Evolutionary conservation across 2,888 invertebrate species (phyloP).

Genomic region (Drosophila subquinaria): DNA sequence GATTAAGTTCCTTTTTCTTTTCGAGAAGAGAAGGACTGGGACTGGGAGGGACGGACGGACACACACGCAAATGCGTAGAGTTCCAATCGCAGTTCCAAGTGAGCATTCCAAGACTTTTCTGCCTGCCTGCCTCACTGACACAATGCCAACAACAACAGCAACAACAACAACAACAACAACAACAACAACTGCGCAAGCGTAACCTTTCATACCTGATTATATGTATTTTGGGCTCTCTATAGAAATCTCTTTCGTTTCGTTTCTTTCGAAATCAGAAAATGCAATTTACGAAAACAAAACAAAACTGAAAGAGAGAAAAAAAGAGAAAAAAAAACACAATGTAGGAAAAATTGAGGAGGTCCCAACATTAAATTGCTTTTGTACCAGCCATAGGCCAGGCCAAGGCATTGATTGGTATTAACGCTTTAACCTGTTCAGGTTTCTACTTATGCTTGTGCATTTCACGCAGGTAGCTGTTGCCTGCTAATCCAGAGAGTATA

Average conservation of each 20-base stretch:
- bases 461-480: constrained; percentile 4
- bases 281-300: constrained; percentile 73
- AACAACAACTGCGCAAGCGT: constrained; percentile 75
- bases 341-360: constrained; percentile 45
- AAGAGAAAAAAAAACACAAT: constrained; percentile 29
- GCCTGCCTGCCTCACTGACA: constrained; percentile 23
- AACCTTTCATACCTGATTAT: constrained; percentile 81
- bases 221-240: constrained; percentile 20
- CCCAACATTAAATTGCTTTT: constrained; percentile 61
- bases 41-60: neutral
- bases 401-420: constrained; percentile 79
- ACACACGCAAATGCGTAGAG: constrained; percentile 68
- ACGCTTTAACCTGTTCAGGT: constrained; percentile 72
- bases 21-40: constrained; percentile 18
- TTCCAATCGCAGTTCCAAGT: constrained; percentile 53
- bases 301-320: neutral
- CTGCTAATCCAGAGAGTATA: constrained; percentile 40
- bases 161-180: no score
- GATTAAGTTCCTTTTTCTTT: constrained; percentile 77
- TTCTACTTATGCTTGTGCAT: constrained; percentile 8
- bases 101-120: constrained; percentile 65
- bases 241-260: constrained; percentile 34
- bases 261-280: constrained; percentile 79
- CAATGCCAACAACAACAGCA: constrained; percentile 38
- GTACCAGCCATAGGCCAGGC: constrained; percentile 45